Evolutionary conservation across 2,888 invertebrate species (phyloP).

Genomic region (Xanthia icteritia): DNA sequence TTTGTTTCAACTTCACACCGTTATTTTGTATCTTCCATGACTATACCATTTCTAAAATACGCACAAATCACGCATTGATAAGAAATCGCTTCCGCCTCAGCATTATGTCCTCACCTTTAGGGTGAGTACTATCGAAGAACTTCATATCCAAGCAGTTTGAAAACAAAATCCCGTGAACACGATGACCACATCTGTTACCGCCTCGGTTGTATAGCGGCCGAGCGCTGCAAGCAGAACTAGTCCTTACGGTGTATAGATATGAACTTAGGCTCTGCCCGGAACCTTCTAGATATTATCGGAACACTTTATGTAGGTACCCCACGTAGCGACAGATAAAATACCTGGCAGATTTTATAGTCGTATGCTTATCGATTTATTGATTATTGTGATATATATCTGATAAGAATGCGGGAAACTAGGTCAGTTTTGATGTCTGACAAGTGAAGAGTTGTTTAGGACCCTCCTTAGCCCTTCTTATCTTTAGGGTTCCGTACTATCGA

Average conservation of each 20-base stretch:
- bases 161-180: too few species aligned
- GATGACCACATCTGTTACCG: too few species aligned
- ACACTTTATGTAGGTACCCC: slow-evolving; percentile 11
- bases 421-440: background rate
- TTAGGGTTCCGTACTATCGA: too few species aligned
- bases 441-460: background rate
- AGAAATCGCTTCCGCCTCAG: slow-evolving; percentile 31
- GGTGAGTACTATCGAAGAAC: too few species aligned
- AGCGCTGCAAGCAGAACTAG: too few species aligned
- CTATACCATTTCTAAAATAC: background rate
- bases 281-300: slow-evolving; percentile 37
- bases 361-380: slow-evolving; percentile 21
- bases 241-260: too few species aligned
- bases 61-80: background rate
- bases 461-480: too few species aligned
- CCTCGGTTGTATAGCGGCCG: too few species aligned
- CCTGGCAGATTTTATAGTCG: slow-evolving; percentile 3
- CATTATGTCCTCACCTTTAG: slow-evolving; percentile 8
- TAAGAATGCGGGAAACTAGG: slow-evolving; percentile 15
- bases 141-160: too few species aligned
- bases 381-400: slow-evolving; percentile 1
- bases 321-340: background rate
- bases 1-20: background rate
- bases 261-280: slow-evolving; percentile 35
- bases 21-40: background rate